Evolutionary conservation across 2,113 vertebrate genomes (phyloP).

Genomic region (Sylvilagus bachmani): DNA sequence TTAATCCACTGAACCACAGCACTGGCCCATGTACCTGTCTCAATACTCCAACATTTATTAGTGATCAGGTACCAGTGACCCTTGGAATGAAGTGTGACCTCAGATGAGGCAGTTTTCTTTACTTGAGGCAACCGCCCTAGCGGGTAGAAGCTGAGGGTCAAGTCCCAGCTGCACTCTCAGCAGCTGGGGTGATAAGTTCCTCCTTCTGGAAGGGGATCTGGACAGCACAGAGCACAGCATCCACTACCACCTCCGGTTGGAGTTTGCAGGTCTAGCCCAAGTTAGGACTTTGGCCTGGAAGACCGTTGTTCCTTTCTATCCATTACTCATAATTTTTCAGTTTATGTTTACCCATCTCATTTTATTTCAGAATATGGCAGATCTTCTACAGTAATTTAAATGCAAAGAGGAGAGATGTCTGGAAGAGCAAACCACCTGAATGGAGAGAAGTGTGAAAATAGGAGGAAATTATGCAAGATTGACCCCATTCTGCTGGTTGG

Average conservation of each 20-base stretch:
- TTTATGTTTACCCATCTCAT: background rate
- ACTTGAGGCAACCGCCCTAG: background rate
- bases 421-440: background rate
- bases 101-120: background rate
- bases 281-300: constrained; percentile 5
- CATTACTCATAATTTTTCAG: background rate
- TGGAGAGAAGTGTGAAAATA: background rate
- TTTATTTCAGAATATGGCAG: constrained; percentile 19
- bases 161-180: background rate
- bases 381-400: background rate
- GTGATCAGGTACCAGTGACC: background rate
- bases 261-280: background rate
- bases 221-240: background rate
- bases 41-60: background rate
- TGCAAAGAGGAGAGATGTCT: constrained; percentile 31
- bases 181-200: background rate
- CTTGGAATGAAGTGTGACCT: background rate
- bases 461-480: background rate
- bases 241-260: background rate
- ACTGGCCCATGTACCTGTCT: no score
- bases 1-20: no score
- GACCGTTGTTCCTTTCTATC: background rate
- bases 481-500: background rate
- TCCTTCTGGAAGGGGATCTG: background rate
- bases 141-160: background rate